Base-by-base conservation (phyloP, 2,888 invertebrate species). In the Andrena fulva region DNA sequence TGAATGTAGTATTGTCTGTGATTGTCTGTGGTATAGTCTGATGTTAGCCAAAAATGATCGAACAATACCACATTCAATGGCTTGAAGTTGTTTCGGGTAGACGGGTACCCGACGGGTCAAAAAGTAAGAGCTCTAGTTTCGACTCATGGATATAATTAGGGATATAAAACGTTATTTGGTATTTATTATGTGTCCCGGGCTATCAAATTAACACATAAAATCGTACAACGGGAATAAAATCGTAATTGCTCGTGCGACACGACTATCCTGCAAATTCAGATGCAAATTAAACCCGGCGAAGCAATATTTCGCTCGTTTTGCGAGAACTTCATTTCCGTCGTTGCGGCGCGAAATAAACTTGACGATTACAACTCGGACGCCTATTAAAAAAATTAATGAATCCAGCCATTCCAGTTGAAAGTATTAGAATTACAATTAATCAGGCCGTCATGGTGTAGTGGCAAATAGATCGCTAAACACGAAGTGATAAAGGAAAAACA, bases 221-320 rank as follows among this genome's bases (percentile, higher is more conserved):
- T 52, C 71, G 59, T 52, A 66, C 42, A 72, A 50, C 5, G 60
- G 60, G 60, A 56, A 80, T 80, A 64, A 80, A 79, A 64, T 78
- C 52, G 80, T 78, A 80, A 80, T 78, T 80, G 80, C 80, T 66
- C 66, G 79, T 80, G 66, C 50, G 79, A 60, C 62, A 29, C 31
- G 72, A 80, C 71, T 66, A 66, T 16, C 64, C 79, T 20, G 50
- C 42, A 59, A 50, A 80, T 78, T 78, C 79, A 78, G 52, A 66
- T 71, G 72, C 71, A 80, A 78, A 80, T 78, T 78, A 71, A 80
- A 78, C 66, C 66, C 79, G 66, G 52, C 42, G 27, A 42, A 66
- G 80, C 72, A 71, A 78, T 80, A 80, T 80, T 80, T 72, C 42
- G n/a, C 66, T 64, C 79, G 64, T 66, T 80, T 72, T 33, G 52